A percentile compares a stretch with the other conserved stretches of the same genome.
Conservation (phyloP, 2,113 vertebrate genomes). For the Erythrocebus patas region DNA sequence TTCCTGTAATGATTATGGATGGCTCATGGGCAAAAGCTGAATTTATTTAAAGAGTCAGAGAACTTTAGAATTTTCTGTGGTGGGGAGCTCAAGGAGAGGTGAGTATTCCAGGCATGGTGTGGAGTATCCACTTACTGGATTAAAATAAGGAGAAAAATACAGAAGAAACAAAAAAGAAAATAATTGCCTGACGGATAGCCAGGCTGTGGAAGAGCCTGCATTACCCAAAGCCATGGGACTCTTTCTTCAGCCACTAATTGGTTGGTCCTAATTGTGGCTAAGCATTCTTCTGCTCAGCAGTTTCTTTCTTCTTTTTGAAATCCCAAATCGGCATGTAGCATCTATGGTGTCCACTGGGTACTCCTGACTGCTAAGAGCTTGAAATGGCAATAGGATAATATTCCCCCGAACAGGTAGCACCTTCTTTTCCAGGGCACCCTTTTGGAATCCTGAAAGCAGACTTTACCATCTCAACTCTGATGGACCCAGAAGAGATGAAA, state of each 20-base stretch:
- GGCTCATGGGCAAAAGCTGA: neutral
- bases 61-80: neutral
- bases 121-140: neutral
- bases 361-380: neutral
- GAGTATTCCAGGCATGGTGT: neutral
- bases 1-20: neutral
- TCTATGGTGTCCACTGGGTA: neutral
- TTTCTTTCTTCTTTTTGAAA: neutral
- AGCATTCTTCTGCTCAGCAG: neutral
- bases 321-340: neutral
- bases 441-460: constrained; percentile 75
- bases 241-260: neutral
- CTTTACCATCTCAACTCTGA: constrained; percentile 13
- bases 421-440: constrained; percentile 45
- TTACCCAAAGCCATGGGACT: neutral
- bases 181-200: neutral
- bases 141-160: neutral
- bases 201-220: neutral
- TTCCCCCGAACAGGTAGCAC: neutral
- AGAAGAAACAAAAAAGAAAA: neutral
- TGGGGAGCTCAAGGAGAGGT: neutral
- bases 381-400: neutral
- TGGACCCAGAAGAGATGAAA: constrained; percentile 39
- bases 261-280: neutral
- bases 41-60: neutral